A percentile compares a stretch with the other conserved stretches of the same genome.
These are phyloP conservation scores for Sebastiscus albofasciatus DNA, from an alignment of 2,797 vertebrate genomes.

Conservation along the genomic window DNA sequence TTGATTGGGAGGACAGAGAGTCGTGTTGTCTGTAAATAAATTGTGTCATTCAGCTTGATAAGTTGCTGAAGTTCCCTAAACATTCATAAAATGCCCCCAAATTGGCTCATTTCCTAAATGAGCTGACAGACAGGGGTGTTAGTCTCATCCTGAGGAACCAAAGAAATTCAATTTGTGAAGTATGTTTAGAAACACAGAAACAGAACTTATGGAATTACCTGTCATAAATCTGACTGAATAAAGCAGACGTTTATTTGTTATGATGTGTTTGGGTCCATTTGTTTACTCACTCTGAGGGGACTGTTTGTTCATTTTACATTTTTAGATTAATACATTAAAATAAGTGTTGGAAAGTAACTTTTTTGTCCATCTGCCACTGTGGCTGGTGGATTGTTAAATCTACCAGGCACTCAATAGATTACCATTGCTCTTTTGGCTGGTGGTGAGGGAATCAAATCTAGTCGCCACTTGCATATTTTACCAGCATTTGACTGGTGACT, in stretches of 20 bases:
- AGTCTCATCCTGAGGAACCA: conserved; percentile 18
- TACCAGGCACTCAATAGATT: too few species aligned
- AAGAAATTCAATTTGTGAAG: conserved; percentile 60
- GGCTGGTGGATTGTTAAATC: too few species aligned
- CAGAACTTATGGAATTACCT: conserved; percentile 10
- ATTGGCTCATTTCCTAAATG: conserved; percentile 63
- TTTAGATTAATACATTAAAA: background rate
- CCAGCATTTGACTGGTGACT: too few species aligned
- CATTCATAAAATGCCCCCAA: conserved; percentile 42
- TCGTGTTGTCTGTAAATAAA: conserved; percentile 55
- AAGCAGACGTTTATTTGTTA: conserved; percentile 48
- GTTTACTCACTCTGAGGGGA: conserved; percentile 27
- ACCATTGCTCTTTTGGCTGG: too few species aligned
- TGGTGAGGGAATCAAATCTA: too few species aligned
- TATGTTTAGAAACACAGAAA: conserved; percentile 24
- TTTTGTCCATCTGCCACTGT: too few species aligned
- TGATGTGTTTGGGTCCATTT: conserved; percentile 37
- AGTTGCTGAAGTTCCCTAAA: conserved; percentile 43
- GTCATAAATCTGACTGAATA: conserved; percentile 43
- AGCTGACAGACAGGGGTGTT: conserved; percentile 49
- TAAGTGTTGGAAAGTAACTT: too few species aligned
- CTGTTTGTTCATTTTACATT: conserved; percentile 16
- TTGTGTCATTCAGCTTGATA: conserved; percentile 48
- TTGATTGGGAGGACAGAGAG: conserved; percentile 37
- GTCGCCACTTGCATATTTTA: too few species aligned